A percentile compares a stretch with the other conserved stretches of the same genome.
Evolutionary conservation across 2,113 vertebrate species (phyloP).

Genomic region (Rostratula benghalensis): DNA sequence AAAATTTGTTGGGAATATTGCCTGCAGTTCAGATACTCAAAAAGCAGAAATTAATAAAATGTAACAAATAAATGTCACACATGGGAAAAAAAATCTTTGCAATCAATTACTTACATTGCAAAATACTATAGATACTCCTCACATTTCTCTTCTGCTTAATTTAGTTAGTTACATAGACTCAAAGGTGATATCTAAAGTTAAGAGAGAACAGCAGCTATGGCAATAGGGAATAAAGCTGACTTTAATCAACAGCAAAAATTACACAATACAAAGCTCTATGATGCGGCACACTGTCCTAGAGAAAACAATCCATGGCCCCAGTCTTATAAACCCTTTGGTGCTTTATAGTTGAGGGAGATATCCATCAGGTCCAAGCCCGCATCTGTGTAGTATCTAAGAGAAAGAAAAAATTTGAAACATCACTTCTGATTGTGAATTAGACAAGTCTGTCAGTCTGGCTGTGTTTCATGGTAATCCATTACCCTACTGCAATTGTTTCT

Average conservation of each 20-base stretch:
- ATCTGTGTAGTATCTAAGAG: neutral
- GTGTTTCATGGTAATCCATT: neutral
- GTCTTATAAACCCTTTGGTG: neutral
- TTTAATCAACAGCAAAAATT: neutral
- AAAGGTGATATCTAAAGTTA: neutral
- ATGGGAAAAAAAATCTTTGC: neutral
- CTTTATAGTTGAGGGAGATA: neutral
- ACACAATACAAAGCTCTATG: neutral
- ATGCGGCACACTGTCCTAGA: neutral
- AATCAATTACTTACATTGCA: neutral
- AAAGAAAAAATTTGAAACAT: neutral
- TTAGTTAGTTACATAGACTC: neutral
- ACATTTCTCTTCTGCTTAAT: neutral
- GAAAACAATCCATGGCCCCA: neutral
- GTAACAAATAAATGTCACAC: neutral
- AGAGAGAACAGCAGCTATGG: neutral
- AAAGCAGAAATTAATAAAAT: neutral
- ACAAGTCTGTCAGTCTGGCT: neutral
- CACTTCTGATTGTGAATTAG: neutral
- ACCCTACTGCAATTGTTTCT: neutral
- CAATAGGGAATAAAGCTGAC: neutral
- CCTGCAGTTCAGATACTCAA: neutral
- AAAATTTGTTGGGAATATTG: neutral
- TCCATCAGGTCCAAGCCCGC: neutral
- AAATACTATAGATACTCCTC: neutral